Evolutionary conservation across 2,113 vertebrate genomes (phyloP).

Genomic region (Aphyosemion australe): DNA sequence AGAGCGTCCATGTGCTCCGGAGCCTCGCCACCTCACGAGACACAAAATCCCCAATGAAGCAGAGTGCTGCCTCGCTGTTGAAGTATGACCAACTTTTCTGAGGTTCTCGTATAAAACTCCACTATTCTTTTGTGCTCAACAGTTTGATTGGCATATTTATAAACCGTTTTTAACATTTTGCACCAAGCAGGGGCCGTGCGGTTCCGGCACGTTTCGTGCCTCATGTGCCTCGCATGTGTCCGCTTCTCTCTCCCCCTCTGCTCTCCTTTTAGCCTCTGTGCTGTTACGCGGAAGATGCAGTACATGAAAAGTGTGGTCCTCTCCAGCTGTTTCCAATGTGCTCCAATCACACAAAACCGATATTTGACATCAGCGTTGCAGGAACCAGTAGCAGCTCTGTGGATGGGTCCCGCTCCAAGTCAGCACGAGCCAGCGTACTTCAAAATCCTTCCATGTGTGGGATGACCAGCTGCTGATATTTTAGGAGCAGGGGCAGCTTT

Average conservation of each 20-base stretch:
- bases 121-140: slow-evolving; percentile 44
- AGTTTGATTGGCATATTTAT: slow-evolving; percentile 69
- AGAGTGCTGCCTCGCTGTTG: slow-evolving; percentile 42
- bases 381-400: slow-evolving; percentile 54
- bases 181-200: slow-evolving; percentile 58
- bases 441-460: slow-evolving; percentile 53
- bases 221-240: slow-evolving; percentile 62
- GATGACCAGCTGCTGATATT: slow-evolving; percentile 54
- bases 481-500: slow-evolving; percentile 42
- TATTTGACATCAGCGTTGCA: slow-evolving; percentile 50
- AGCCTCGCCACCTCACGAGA: slow-evolving; percentile 48
- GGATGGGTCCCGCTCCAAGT: slow-evolving; percentile 54
- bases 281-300: slow-evolving; percentile 38
- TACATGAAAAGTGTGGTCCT: slow-evolving; percentile 46
- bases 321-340: slow-evolving; percentile 61
- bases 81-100: slow-evolving; percentile 58
- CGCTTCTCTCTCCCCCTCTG: slow-evolving; percentile 20
- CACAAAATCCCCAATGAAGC: slow-evolving; percentile 46
- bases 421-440: slow-evolving; percentile 32
- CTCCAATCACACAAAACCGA: slow-evolving; percentile 57
- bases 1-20: slow-evolving; percentile 65
- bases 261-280: slow-evolving; percentile 40
- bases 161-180: slow-evolving; percentile 63
- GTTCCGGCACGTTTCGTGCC: slow-evolving; percentile 62
- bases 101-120: slow-evolving; percentile 63